These are phyloP conservation scores for Gulo gulo DNA, from an alignment of 2,113 vertebrate species.

Conservation along the genomic window DNA sequence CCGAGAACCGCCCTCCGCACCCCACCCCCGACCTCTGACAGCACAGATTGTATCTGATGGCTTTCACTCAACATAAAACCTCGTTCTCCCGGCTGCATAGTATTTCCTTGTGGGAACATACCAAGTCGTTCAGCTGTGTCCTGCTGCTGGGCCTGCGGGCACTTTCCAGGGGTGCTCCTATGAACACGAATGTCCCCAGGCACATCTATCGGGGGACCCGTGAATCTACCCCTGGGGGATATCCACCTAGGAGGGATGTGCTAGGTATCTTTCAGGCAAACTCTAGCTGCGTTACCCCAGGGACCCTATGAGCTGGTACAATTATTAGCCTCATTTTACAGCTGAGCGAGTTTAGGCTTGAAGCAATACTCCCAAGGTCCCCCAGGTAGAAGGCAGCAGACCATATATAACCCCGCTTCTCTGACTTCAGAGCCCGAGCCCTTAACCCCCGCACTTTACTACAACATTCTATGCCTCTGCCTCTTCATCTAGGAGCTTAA, in stretches of 20 bases:
- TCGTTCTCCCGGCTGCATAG: rapidly evolving
- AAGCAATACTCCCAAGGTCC: background rate
- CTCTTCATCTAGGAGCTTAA: background rate
- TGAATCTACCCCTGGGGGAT: rapidly evolving
- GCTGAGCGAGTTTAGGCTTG: background rate
- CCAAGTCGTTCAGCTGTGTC: background rate
- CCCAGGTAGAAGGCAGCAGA: background rate
- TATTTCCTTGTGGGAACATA: background rate
- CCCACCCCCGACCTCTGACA: background rate
- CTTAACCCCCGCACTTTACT: rapidly evolving
- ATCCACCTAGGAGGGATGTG: rapidly evolving
- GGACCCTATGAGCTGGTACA: background rate
- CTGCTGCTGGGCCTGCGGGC: rapidly evolving
- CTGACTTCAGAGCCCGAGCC: background rate
- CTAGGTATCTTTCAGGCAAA: background rate
- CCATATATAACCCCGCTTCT: background rate
- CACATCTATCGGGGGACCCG: background rate
- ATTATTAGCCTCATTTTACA: background rate
- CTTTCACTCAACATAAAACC: background rate
- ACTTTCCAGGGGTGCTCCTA: background rate
- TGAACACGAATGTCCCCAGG: background rate
- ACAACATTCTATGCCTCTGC: rapidly evolving
- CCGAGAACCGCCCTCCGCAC: background rate
- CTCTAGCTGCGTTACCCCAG: background rate
- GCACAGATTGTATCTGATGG: background rate